Evolutionary conservation across 2,888 invertebrate genomes (phyloP).

Genomic region (Pristionchus mayeri): DNA sequence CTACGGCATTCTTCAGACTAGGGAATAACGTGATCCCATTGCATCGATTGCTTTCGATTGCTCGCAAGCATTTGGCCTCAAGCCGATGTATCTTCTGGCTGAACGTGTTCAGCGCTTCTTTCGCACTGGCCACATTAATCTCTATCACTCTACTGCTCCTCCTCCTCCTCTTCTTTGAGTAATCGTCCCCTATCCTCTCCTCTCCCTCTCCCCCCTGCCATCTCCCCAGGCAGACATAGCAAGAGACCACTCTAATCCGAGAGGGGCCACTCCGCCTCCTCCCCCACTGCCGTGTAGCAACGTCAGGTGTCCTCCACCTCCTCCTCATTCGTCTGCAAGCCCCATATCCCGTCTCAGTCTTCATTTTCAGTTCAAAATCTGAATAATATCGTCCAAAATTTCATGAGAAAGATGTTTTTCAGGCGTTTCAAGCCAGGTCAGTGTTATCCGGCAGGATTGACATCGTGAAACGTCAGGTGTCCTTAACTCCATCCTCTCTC

Average conservation of each 20-base stretch:
- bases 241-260: neutral
- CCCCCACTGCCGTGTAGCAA: too few relatives aligned
- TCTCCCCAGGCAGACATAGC: neutral
- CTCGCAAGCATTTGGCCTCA: too few relatives aligned
- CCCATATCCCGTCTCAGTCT: too few relatives aligned
- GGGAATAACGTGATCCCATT: too few relatives aligned
- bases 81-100: too few relatives aligned
- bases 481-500: neutral
- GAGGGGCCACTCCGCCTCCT: too few relatives aligned
- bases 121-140: conserved; percentile 31
- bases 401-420: neutral
- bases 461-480: neutral
- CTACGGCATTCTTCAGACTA: too few relatives aligned
- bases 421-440: neutral
- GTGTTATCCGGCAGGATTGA: neutral
- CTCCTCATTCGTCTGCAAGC: too few relatives aligned
- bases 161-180: neutral
- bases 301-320: too few relatives aligned
- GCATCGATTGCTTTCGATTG: too few relatives aligned
- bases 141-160: conserved; percentile 31
- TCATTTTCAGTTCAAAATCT: neutral
- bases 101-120: too few relatives aligned
- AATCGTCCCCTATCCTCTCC: too few relatives aligned
- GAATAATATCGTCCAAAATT: neutral
- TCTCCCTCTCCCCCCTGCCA: neutral